Evolutionary conservation across 2,888 invertebrate genomes (phyloP), one percentile per base, ranked within the genome.

Genomic region (Hybos culiciformis): DNA sequence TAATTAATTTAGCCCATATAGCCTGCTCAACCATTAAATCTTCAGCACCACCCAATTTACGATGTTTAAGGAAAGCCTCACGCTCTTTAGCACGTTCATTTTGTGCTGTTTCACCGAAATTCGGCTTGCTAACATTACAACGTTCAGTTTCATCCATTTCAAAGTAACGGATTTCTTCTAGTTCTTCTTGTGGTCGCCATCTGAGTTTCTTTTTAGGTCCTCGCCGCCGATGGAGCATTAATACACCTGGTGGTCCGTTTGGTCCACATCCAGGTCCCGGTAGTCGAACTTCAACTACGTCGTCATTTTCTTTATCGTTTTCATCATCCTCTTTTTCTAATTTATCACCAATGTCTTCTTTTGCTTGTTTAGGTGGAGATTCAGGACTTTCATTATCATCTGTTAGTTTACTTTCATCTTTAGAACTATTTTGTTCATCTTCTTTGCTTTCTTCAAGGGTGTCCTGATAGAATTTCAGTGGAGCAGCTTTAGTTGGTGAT

Each of bases 91-190:
- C 75, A 56, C 85, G 80, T 61, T 96, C 96, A 70, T 88, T 78
- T 61, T 85, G 78, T 60, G 88, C 88, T 83, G 91, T 83, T 56
- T 92, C 91, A 26, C 80, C 83, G 66, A 94, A 94, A 24, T 77
- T 84, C n/a, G n/a, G n/a, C 66, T 82, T 88, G 4, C 82, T 91
- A 2, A 96, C 94, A 67, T 96, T 96, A 2, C 92, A 88, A 58
- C 96, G 75, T 68, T 97, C 96, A 14, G 85, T 92, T 67, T 93
- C 94, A 65, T 96, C 94, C 52, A 94, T 68, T 63, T 94, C 94
- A 64, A 97, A 96, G 66, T 79, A 93, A 55, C 83, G 80, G 44
- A 90, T 72, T 56, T 85, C 80, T 54, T 84, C 84, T 24, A 97
- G 69, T 51, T 83, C 77, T 6, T 74, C 67, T 46, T 91, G 90